Evolutionary conservation across 2,797 vertebrate genomes (phyloP).

Genomic region (Rhinophrynus dorsalis): DNA sequence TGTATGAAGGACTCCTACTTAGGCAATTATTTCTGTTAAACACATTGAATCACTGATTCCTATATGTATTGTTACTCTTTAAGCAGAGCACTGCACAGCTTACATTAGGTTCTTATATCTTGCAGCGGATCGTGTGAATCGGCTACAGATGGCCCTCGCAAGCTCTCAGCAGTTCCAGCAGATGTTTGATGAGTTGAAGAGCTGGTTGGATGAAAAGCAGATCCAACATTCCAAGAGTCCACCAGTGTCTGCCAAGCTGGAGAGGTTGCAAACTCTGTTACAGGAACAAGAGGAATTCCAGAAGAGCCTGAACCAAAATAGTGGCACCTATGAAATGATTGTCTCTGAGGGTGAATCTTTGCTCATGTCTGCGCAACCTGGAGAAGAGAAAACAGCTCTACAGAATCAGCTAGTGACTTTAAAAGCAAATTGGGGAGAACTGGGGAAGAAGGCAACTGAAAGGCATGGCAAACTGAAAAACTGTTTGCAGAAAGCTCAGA

Average conservation of each 20-base stretch:
- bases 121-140: constrained; percentile 90
- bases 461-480: constrained; percentile 77
- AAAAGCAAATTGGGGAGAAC: constrained; percentile 85
- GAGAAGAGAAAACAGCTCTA: constrained; percentile 81
- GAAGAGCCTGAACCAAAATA: constrained; percentile 85
- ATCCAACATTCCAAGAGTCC: constrained; percentile 68
- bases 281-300: constrained; percentile 87
- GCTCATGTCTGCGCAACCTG: constrained; percentile 81
- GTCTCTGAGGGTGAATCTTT: constrained; percentile 85
- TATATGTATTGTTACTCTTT: too few species aligned
- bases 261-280: constrained; percentile 78
- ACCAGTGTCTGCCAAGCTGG: constrained; percentile 83
- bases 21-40: too few species aligned
- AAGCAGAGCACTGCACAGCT: too few species aligned
- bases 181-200: constrained; percentile 92
- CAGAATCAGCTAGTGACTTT: constrained; percentile 80
- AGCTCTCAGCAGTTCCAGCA: constrained; percentile 98
- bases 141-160: constrained; percentile 89
- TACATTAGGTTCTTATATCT: constrained; percentile 7
- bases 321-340: constrained; percentile 93
- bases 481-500: constrained; percentile 83
- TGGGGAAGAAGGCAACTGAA: constrained; percentile 78
- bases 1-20: too few species aligned
- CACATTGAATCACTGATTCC: too few species aligned
- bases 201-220: constrained; percentile 84